phyloP scores from a whole-genome alignment of 2,113 vertebrate genomes.

The Abramis brama region DNA sequence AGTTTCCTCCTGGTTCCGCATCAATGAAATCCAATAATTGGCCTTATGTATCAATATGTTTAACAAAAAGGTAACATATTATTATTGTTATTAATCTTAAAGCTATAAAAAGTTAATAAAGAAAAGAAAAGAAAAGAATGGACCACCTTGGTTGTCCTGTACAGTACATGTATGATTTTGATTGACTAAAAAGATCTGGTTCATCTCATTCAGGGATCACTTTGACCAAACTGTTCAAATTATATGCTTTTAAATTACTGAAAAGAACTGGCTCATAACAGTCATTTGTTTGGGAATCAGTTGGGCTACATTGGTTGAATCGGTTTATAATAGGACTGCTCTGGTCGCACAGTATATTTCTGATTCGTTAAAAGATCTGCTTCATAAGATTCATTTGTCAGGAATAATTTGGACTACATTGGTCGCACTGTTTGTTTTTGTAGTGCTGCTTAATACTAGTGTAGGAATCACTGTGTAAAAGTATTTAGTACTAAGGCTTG shows the following conservation, averaged over 20 bases:
- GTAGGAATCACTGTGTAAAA: not conserved
- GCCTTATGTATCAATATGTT: too few species aligned
- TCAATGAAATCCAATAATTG: too few species aligned
- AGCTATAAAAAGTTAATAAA: too few species aligned
- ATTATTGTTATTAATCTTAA: too few species aligned
- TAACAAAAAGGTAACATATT: too few species aligned
- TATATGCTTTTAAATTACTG: not conserved
- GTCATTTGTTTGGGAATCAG: not conserved
- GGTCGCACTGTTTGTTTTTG: not conserved
- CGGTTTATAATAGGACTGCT: too few species aligned
- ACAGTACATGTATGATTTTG: not conserved
- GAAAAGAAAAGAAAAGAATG: too few species aligned
- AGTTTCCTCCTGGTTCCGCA: not conserved
- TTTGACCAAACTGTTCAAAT: not conserved
- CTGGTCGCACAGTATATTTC: too few species aligned
- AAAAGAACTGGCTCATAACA: not conserved
- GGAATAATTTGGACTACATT: not conserved
- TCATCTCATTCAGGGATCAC: not conserved
- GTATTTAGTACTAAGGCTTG: not conserved
- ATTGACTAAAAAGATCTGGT: not conserved
- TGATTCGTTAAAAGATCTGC: not conserved
- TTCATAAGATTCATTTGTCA: not conserved
- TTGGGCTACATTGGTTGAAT: not conserved
- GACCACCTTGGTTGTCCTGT: too few species aligned
- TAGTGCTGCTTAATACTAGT: too few species aligned